Conservation (phyloP, 2,797 vertebrate species). For the Chaetophractus vellerosus region DNA sequence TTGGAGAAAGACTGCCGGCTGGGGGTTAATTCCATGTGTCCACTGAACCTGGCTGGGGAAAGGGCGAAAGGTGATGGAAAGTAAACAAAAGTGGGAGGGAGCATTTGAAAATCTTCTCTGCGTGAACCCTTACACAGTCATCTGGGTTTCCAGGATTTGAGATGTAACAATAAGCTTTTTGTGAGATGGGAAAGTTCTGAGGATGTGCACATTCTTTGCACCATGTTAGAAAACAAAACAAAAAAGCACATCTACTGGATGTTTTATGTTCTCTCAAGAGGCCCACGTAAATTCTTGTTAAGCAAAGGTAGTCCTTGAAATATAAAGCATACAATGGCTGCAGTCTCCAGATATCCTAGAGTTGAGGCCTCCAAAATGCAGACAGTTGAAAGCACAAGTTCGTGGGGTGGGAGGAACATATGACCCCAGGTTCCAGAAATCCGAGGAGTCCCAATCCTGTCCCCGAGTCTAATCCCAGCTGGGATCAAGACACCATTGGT, state of each 20-base stretch:
- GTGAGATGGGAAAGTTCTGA: not conserved
- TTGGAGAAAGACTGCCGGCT: not conserved
- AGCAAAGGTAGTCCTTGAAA: not conserved
- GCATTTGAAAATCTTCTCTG: no score
- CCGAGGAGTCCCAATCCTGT: not conserved
- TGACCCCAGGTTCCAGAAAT: not conserved
- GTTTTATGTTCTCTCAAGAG: not conserved
- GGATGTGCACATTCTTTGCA: not conserved
- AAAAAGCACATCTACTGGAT: not conserved
- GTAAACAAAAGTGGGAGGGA: not conserved
- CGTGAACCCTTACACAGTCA: fast-evolving
- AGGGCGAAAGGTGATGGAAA: not conserved
- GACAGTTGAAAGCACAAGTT: not conserved
- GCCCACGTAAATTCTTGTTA: not conserved
- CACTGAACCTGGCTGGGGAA: not conserved
- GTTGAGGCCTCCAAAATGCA: not conserved
- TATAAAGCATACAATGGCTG: not conserved
- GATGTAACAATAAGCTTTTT: not conserved
- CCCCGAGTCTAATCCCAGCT: not conserved
- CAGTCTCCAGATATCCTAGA: not conserved
- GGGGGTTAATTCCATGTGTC: not conserved
- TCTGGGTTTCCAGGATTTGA: not conserved
- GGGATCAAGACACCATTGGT: no score
- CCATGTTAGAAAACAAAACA: not conserved
- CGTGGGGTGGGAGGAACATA: fast-evolving